Percentiles rank a stretch among this genome's conserved stretches.
Evolutionary conservation across 2,888 invertebrate genomes (phyloP).

Genomic region (Chironomus riparius): DNA sequence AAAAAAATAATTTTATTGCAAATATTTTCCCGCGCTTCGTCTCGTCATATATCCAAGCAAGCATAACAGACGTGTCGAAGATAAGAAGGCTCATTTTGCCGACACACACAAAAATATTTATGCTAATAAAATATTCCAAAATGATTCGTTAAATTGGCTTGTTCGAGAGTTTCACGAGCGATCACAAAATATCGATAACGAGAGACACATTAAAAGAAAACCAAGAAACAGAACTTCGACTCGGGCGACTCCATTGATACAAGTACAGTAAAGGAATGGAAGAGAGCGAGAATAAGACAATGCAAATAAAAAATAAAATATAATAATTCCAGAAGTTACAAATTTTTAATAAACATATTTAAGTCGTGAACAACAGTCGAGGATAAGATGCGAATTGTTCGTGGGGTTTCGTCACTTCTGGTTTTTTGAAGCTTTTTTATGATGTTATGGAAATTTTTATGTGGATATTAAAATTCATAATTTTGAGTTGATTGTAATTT

Average conservation of each 20-base stretch:
- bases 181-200: slow-evolving; percentile 18
- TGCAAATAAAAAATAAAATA: slow-evolving; percentile 20
- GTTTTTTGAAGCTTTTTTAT: no score
- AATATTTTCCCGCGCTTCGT: background rate
- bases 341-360: slow-evolving; percentile 26
- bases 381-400: no score
- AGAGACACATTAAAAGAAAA: background rate
- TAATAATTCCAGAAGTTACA: slow-evolving; percentile 26
- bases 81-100: slow-evolving; percentile 2
- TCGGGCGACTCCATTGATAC: background rate
- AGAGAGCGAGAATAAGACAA: background rate
- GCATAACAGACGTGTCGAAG: background rate
- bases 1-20: background rate
- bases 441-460: no score
- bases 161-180: background rate
- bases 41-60: background rate
- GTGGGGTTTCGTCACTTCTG: no score
- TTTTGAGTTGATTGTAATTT: no score
- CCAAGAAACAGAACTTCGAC: background rate
- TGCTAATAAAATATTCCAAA: slow-evolving; percentile 25
- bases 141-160: slow-evolving; percentile 26
- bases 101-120: slow-evolving; percentile 16
- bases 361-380: background rate
- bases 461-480: no score
- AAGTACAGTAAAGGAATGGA: no score